Conservation (phyloP, 2,888 invertebrate genomes). For the Diplolepis rosae region DNA sequence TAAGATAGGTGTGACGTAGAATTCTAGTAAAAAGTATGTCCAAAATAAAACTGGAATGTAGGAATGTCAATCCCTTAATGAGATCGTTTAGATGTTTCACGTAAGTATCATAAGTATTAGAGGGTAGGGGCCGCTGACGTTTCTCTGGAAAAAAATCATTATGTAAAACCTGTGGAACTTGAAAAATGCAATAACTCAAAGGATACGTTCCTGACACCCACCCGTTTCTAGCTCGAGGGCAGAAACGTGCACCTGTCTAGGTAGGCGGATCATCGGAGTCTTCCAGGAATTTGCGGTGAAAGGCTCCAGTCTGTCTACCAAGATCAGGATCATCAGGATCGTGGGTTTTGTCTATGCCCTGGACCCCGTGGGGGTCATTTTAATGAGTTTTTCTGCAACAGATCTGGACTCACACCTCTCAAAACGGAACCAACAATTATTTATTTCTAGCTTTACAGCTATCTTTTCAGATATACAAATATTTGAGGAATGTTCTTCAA, state of each 20-base stretch:
- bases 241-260: constrained; percentile 71
- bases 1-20: too few species aligned
- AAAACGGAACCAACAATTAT: constrained; percentile 1
- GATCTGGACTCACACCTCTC: constrained; percentile 36
- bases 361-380: constrained; percentile 55
- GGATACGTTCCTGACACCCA: constrained; percentile 65
- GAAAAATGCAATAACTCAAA: constrained; percentile 69
- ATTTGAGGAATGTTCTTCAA: not conserved
- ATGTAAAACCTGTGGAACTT: constrained; percentile 58
- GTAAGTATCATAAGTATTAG: not conserved
- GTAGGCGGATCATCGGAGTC: constrained; percentile 62
- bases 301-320: constrained; percentile 71
- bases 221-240: constrained; percentile 56
- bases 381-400: constrained; percentile 63
- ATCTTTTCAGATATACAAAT: not conserved
- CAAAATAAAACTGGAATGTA: too few species aligned
- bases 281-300: constrained; percentile 66
- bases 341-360: constrained; percentile 62
- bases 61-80: constrained; percentile 2
- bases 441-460: not conserved
- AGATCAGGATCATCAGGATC: constrained; percentile 68
- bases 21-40: too few species aligned
- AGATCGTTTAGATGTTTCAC: constrained; percentile 1
- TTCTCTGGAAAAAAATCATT: constrained; percentile 55
- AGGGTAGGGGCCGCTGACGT: constrained; percentile 35